Conservation (phyloP, 2,888 invertebrate species). For the Gisinianus flammeolus region DNA sequence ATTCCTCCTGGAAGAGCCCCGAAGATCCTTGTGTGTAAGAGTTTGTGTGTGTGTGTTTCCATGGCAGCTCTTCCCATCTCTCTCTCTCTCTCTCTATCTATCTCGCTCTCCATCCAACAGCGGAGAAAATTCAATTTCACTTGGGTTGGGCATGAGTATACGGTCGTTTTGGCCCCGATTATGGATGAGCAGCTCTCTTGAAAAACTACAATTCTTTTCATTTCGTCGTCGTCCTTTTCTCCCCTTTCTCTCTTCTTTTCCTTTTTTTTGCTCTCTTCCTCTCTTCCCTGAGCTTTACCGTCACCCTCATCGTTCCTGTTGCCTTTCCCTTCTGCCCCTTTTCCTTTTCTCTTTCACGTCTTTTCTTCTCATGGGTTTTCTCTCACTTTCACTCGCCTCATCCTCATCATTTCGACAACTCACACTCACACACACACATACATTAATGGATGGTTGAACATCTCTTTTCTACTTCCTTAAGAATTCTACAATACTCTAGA, state of each 20-base stretch:
- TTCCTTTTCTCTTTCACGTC: not conserved
- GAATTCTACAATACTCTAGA: not conserved
- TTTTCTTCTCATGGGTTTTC: conserved; percentile 9
- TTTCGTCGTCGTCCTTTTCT: conserved; percentile 34
- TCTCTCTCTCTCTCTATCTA: no score
- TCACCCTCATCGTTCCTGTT: no score
- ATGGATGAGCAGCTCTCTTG: conserved; percentile 47
- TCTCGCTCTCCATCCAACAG: conserved; percentile 15
- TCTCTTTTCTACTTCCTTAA: not conserved
- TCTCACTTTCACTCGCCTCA: conserved; percentile 24
- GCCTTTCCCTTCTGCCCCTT: conserved; percentile 3
- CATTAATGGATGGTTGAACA: not conserved
- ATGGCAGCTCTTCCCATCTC: conserved; percentile 14
- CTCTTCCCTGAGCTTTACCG: not conserved
- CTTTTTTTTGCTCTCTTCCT: conserved; percentile 11
- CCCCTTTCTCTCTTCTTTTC: not conserved
- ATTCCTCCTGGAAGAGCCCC: conserved; percentile 49
- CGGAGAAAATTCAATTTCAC: conserved; percentile 40
- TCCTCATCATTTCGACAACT: not conserved
- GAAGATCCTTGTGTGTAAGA: no score
- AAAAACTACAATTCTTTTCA: conserved; percentile 49
- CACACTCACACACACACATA: not conserved
- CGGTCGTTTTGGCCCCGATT: conserved; percentile 44
- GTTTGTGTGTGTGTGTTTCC: conserved; percentile 22
- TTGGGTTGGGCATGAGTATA: conserved; percentile 33